Base-by-base conservation (phyloP, 1,140 invertebrate species). In the Drosophila orosa region DNA sequence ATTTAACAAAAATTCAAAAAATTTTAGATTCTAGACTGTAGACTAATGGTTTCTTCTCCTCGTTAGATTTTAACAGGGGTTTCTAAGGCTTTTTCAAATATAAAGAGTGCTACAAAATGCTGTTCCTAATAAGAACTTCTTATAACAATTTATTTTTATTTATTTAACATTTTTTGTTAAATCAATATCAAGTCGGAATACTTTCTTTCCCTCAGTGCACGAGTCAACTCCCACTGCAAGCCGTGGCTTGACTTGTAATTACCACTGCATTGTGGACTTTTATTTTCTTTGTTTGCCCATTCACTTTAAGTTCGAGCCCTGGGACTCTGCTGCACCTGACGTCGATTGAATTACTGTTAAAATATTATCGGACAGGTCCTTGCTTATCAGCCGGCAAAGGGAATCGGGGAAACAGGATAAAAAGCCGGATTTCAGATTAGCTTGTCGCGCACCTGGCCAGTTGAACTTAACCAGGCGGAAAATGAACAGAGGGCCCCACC, bases 231-330 rank as follows among this genome's bases (percentile, higher is more conserved):
- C 37, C 54, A 58, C 54, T 58, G 45, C 39, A 73, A 45, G 56
- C 66, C 56, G 35, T 69, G 78, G 59, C 50, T 61, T 61, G 78
- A 56, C 79, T 65, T 87, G 83, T 86, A 86, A 86, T 86, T 86
- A 86, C 83, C 83, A 82, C 83, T 86, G 83, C 83, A 86, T 82
- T 82, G 83, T 82, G 75, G 44, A 79, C 67, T 72, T 81, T 74
- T 71, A 48, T 78, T 67, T 71, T 65, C 31, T 60, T 69, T 77
- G 57, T 77, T 75, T 63, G 60, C 71, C 71, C 52, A 54, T 55
- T 66, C 67, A 74, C 47, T 74, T 63, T 35, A 74, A 73, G 33
- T 37, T 74, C 22, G 42, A 19, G 22, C 31, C 50, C 40, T 67
- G 45, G 33, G 50, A 71, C 50, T 55, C 52, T 31, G 29, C 33